A percentile compares a stretch with the other conserved stretches of the same genome.
Conservation (phyloP, 2,888 invertebrate species). For the Clusia tigrina region DNA sequence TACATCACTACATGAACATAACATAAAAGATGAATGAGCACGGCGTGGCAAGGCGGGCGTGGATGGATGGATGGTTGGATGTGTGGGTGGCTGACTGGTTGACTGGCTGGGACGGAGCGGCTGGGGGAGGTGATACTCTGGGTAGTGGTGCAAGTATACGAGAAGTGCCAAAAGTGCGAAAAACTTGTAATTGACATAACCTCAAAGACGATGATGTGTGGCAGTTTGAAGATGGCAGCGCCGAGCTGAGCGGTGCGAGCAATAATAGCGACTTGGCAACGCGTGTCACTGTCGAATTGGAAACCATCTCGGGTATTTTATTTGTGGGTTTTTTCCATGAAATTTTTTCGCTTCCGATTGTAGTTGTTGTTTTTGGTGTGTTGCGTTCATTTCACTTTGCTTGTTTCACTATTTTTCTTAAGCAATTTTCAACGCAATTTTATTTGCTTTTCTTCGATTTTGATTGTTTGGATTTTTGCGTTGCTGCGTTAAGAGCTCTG, state of each 20-base stretch:
- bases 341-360: neutral
- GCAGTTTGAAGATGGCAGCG: neutral
- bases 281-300: conserved; percentile 4
- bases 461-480: neutral
- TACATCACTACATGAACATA: neutral
- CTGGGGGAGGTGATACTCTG: no score
- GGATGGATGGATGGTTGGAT: no score
- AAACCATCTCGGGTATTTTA: neutral
- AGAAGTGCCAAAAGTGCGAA: conserved; percentile 14
- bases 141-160: neutral
- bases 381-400: neutral
- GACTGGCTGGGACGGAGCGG: no score
- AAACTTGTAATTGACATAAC: conserved; percentile 30
- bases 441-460: conserved; percentile 8
- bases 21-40: neutral
- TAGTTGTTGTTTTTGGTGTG: no score
- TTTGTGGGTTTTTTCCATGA: neutral
- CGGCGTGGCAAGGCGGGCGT: no score
- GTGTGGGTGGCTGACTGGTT: no score
- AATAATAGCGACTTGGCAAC: neutral
- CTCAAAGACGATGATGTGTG: conserved; percentile 4
- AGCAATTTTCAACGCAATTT: neutral
- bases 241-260: neutral
- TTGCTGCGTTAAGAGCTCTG: neutral
- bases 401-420: conserved; percentile 5